Evolutionary conservation across 2,113 vertebrate genomes (phyloP), one percentile per base, ranked within the genome.

Genomic region (Copsychus sechellarum): DNA sequence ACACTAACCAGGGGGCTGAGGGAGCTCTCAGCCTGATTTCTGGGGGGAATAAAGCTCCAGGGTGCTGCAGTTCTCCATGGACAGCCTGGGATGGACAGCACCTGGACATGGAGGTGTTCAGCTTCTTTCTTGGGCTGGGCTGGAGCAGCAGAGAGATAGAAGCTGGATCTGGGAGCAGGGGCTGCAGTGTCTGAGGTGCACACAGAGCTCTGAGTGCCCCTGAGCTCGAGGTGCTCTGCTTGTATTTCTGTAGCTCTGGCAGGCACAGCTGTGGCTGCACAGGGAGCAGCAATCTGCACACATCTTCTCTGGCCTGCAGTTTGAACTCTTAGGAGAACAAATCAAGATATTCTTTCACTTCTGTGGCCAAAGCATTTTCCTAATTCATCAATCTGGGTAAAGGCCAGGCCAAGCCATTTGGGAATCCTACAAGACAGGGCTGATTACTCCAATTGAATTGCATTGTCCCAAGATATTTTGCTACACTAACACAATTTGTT

Each of bases 131-230:
- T 45, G 51, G 9, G 62, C 51, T 70, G 77, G 71, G 19, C 62
- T 83, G 54, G 8, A 38, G 1, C 34, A 60, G 31, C 2, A 6
- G 2, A 7, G 40, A 42, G 53, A 1, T 19, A 1, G 18, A 5
- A 61, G 24, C 34, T 70, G 48, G 16, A 4, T 12, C 1, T 47
- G 36, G 67, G 26, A 86, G 74, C 50, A 61, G 70, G 17, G 23
- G 16, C 9, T 47, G n/a, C 42, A 29, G 24, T 11, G 12, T 8
- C 40, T 28, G 85, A 66, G 58, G 29, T 58, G 47, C 47, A 5
- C 15, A 2, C 11, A 18, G 58, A 60, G 65, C 80, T 61, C 34
- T 1, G 12, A 6, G 65, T 28, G 48, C 12, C 43, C 36, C 31
- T 15, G 50, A 61, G 78, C 36, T 56, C 15, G 2, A 2, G 9